These are phyloP conservation scores for Pogonocherus hispidulus DNA, from an alignment of 2,888 invertebrate genomes.

Conservation along the genomic window DNA sequence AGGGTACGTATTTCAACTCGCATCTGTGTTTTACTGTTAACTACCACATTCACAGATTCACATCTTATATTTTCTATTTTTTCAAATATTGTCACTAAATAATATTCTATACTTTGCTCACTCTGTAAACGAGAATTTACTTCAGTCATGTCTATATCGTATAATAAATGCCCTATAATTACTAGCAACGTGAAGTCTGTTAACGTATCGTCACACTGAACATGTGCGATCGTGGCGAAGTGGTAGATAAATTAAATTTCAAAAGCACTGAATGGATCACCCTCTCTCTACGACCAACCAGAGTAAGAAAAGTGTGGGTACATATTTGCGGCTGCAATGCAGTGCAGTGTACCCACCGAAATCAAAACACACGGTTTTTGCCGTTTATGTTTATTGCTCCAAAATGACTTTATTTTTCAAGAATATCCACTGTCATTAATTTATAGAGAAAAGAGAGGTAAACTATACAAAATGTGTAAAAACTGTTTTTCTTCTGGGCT, in stretches of 20 bases:
- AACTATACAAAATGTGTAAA: too few species aligned
- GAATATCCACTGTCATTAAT: too few species aligned
- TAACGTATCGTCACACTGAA: too few species aligned
- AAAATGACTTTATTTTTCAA: too few species aligned
- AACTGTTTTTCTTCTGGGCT: too few species aligned
- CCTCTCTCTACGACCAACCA: neutral
- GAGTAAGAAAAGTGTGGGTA: neutral
- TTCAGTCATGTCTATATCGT: conserved; percentile 75
- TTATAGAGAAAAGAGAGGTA: too few species aligned
- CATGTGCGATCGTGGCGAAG: neutral
- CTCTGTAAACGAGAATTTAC: conserved; percentile 75
- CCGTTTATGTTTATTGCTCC: too few species aligned
- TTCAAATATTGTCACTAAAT: conserved; percentile 71
- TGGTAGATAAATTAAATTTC: neutral
- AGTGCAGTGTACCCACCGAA: too few species aligned
- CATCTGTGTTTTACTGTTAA: conserved; percentile 72
- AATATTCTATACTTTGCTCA: conserved; percentile 79
- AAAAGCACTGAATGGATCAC: conserved; percentile 2
- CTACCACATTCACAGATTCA: conserved; percentile 43
- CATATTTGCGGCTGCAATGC: neutral
- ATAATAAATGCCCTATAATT: too few species aligned
- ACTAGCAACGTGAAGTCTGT: too few species aligned
- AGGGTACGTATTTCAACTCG: conserved; percentile 87
- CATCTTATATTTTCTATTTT: conserved; percentile 78
- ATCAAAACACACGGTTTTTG: too few species aligned